Evolutionary conservation across 2,113 vertebrate genomes (phyloP).

Genomic region (Bambusicola thoracicus): DNA sequence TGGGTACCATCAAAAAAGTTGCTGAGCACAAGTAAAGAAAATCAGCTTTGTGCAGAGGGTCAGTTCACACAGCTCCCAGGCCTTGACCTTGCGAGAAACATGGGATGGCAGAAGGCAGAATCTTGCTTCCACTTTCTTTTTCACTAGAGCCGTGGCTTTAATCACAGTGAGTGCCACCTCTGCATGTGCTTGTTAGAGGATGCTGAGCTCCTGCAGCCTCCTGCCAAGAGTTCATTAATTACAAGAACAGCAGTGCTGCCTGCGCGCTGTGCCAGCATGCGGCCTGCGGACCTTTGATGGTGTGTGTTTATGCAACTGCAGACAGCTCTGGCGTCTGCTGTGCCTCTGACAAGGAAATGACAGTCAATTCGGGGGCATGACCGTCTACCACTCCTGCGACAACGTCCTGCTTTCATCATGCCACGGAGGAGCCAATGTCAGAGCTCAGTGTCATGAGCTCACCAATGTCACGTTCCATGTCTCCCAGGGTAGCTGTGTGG

Average conservation of each 20-base stretch:
- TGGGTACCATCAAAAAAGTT: not conserved
- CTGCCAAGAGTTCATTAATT: constrained; percentile 62
- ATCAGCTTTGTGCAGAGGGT: not conserved
- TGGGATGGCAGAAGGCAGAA: constrained; percentile 3
- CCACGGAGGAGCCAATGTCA: not conserved
- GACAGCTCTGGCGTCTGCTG: not conserved
- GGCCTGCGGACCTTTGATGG: constrained; percentile 36
- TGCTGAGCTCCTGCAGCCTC: constrained; percentile 31
- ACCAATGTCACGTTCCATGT: not conserved
- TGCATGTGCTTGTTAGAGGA: not conserved
- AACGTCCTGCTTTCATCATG: constrained; percentile 27
- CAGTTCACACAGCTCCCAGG: not conserved
- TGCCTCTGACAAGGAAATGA: constrained; percentile 9
- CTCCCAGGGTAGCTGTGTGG: not conserved
- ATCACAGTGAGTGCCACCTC: not conserved
- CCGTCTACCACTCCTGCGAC: accelerated
- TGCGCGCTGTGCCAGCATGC: not conserved
- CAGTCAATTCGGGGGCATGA: not conserved
- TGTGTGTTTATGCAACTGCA: constrained; percentile 27
- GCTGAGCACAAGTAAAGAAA: not conserved
- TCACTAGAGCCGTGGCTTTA: not conserved
- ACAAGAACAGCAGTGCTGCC: not conserved
- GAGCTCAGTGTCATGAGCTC: not conserved
- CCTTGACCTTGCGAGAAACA: not conserved
- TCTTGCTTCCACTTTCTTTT: constrained; percentile 41